Percentiles rank a stretch among this genome's conserved stretches.
Evolutionary conservation across 2,797 vertebrate genomes (phyloP).

Genomic region (Phyllotis vaccarum): DNA sequence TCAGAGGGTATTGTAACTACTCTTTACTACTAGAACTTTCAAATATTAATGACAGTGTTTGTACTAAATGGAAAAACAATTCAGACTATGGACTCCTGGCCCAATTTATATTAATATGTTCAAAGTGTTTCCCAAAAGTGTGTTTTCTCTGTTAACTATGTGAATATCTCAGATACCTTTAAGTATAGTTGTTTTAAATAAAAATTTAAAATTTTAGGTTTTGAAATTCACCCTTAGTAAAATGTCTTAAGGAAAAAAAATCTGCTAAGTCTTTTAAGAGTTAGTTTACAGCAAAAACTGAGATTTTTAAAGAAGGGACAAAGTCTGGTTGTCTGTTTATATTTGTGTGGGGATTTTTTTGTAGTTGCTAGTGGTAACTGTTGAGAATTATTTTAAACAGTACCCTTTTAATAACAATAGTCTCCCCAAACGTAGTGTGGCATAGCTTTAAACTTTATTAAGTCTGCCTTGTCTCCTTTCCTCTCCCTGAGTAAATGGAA

Average conservation of each 20-base stretch:
- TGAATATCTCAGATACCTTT: neutral
- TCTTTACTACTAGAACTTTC: neutral
- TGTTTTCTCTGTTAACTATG: conserved; percentile 1
- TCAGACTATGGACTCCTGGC: neutral
- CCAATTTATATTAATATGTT: neutral
- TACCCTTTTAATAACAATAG: conserved; percentile 86
- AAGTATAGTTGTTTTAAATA: neutral
- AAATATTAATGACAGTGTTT: neutral
- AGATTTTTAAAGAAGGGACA: conserved; percentile 41
- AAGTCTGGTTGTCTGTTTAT: conserved; percentile 76
- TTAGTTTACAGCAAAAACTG: neutral
- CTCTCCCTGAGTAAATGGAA: conserved; percentile 85
- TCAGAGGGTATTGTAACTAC: neutral
- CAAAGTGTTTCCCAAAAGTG: conserved; percentile 8
- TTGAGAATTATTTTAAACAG: conserved; percentile 83
- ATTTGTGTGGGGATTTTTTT: conserved; percentile 80
- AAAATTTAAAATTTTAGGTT: conserved; percentile 2
- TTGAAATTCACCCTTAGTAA: neutral
- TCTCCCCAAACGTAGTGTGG: conserved; percentile 86
- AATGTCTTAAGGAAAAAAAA: neutral
- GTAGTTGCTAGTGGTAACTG: conserved; percentile 87
- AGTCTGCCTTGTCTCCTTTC: conserved; percentile 88
- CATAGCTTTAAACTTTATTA: conserved; percentile 91
- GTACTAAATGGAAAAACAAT: neutral
- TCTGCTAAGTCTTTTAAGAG: neutral